Conservation (phyloP, 2,797 vertebrate species). For the Gila robusta region DNA sequence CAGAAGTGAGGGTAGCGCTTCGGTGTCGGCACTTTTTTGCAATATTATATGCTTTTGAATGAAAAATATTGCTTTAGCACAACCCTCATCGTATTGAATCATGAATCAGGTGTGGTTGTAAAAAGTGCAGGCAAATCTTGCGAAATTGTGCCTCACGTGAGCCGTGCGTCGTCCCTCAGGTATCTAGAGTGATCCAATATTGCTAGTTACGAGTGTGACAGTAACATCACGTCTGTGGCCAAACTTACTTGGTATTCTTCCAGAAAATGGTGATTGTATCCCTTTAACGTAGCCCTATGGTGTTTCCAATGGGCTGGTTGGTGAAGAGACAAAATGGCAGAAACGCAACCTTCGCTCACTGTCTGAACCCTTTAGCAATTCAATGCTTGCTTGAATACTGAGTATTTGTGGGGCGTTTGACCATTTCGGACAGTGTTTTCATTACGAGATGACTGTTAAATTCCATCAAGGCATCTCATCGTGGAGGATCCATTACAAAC, state of each 20-base stretch:
- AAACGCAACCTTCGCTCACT: slow-evolving; percentile 27
- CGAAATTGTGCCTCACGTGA: slow-evolving; percentile 10
- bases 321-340: slow-evolving; percentile 8
- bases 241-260: slow-evolving; percentile 48
- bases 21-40: slow-evolving; percentile 7
- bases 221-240: slow-evolving; percentile 32
- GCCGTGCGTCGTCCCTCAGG: not conserved
- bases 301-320: slow-evolving; percentile 14
- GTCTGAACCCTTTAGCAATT: slow-evolving; percentile 28
- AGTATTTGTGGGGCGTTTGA: slow-evolving; percentile 37
- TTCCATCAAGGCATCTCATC: slow-evolving; percentile 29
- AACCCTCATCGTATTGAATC: not conserved
- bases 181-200: slow-evolving; percentile 36
- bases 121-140: not conserved
- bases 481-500: slow-evolving; percentile 4
- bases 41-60: not conserved
- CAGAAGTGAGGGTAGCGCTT: slow-evolving; percentile 18
- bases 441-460: slow-evolving; percentile 53
- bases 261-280: slow-evolving; percentile 50
- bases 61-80: not conserved
- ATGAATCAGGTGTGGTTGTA: not conserved
- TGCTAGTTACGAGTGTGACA: slow-evolving; percentile 29
- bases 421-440: slow-evolving; percentile 40
- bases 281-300: slow-evolving; percentile 56
- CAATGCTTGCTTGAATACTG: slow-evolving; percentile 35